Percentiles rank a stretch among this genome's conserved stretches.
Evolutionary conservation across 2,113 vertebrate species (phyloP).

Genomic region (Sakesphorus luctuosus): DNA sequence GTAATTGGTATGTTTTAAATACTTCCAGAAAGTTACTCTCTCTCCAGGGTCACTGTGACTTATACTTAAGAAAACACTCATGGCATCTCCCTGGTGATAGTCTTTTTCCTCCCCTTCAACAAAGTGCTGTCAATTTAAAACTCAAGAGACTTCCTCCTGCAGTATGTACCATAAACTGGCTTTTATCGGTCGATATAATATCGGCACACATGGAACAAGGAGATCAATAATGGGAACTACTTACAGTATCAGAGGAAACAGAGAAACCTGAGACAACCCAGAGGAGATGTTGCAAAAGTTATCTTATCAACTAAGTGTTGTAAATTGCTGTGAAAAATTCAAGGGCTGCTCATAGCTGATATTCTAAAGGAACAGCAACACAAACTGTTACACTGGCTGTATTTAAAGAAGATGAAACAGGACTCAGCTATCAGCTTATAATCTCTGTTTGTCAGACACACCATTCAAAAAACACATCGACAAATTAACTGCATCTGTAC

Average conservation of each 20-base stretch:
- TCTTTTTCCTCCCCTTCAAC: neutral
- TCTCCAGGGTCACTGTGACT: constrained; percentile 16
- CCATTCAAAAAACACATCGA: neutral
- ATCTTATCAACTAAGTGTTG: neutral
- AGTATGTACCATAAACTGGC: neutral
- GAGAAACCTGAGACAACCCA: neutral
- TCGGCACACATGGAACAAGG: neutral
- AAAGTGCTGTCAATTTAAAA: neutral
- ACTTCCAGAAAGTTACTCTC: neutral
- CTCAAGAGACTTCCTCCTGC: neutral
- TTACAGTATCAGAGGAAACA: neutral
- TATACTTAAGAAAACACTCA: neutral
- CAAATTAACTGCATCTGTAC: neutral
- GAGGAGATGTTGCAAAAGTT: neutral
- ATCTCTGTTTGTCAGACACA: neutral
- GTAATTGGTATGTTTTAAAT: neutral
- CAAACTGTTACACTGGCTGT: neutral
- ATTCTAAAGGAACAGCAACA: neutral
- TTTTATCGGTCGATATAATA: neutral
- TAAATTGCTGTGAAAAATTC: neutral
- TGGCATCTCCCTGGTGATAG: constrained; percentile 9
- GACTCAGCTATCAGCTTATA: neutral
- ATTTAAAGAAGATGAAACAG: neutral
- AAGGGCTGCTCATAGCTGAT: neutral
- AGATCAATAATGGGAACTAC: neutral